Evolutionary conservation across 2,888 invertebrate species (phyloP), one percentile per base, ranked within the genome.

Genomic region (Spatulosminthurus flaviceps): DNA sequence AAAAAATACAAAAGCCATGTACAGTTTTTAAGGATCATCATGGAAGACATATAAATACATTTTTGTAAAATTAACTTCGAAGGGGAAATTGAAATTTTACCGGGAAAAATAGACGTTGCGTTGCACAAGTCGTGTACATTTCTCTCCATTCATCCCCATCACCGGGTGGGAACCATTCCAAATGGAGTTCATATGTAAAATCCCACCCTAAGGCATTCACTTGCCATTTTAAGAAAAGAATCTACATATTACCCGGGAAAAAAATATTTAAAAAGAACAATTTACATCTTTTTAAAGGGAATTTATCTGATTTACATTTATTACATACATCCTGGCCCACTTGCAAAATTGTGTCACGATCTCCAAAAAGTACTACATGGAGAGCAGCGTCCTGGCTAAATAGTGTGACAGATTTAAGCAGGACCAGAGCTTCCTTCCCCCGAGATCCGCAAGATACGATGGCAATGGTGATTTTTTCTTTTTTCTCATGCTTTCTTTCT

Each of bases 101-200:
- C 73, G 97, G 97, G 84, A 97, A 90, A 88, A 98, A 98, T 22
- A 98, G 89, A 86, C 97, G 90, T 87, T 97, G 97, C 9, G 96
- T 93, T 77, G 97, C 96, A 90, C 98, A 98, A 7, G 95, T 95
- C 87, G 96, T 96, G 86, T 97, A 98, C 34, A 98, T 89, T 87
- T 92, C 93, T 86, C 92, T 91, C 97, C 97, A 98, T 9, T 70
- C 43, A 34, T 51, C 60, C 1, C 1, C 24, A 1, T n/a, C 22
- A 9, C 16, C 51, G 4, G 11, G 22, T n/a, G 77, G 77, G 22
- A 77, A 77, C 77, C 77, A 77, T 28, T 77, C 77, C 21, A 77
- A 41, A 70, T 51, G 70, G 1, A 77, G 28, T 28, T 77, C 77
- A 60, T 29, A 77, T 5, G 69, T 77, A 21, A 77, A 51, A 22